Base-by-base conservation (phyloP, 2,888 invertebrate genomes). In the Galerucella pusilla region DNA sequence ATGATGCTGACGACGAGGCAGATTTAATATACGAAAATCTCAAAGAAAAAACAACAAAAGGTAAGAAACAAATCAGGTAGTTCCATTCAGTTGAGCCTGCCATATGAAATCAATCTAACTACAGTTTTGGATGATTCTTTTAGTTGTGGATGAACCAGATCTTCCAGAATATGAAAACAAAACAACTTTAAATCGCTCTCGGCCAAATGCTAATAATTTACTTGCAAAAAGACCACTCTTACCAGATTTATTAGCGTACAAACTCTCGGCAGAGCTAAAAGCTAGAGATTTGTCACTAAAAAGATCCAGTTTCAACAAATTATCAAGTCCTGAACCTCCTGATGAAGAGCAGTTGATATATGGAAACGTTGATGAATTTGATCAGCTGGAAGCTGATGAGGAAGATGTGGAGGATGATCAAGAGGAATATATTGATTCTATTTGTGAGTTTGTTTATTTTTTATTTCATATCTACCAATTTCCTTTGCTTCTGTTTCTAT, bases 391-490 rank as follows among this genome's bases (percentile, higher is more conserved):
- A 57, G 57, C 35, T 57, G 57, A 25, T 9, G 64, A 52, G 5
- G 45, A 64, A 54, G 52, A 63, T 1, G 9, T 16, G 16, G 71
- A 65, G 11, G 71, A 72, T 3, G 72, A 72, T 60, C 59, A 52
- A 49, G 66, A 72, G 11, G 46, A 59, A 1, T 66, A 66, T 49
- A 52, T 66, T 49, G 72, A 72, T 54, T 74, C 71, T 11, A 74
- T 74, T 25, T 74, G 74, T 74, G 57, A 74, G 74, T 66, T 45
- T 16, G 28, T 52, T 66, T 52, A n/a, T 49, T 49, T 28, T 28
- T 28, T n/a, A 28, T 28, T 28, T 28, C 3, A 28, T 28, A 1
- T 28, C 28, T 28, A 28, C 28, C 28, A 28, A 28, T 3, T 28
- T 28, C 28, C 28, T 28, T 28, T 28, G 3, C 3, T 28, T 28